phyloP scores from a whole-genome alignment of 2,113 vertebrate genomes.

The Pelecanoides urinatrix region DNA sequence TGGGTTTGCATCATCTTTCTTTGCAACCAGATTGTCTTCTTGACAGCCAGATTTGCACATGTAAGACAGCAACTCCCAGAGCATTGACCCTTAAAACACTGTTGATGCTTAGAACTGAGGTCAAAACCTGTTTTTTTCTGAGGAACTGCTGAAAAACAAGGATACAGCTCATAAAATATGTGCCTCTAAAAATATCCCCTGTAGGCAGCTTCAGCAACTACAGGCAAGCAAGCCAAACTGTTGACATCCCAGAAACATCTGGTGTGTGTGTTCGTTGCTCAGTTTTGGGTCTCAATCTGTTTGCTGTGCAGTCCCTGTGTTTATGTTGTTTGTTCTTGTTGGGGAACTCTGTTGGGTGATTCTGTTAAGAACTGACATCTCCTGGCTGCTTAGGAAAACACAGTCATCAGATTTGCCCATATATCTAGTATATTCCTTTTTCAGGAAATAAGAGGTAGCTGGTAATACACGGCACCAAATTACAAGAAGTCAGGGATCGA shows the following conservation, averaged over 20 bases:
- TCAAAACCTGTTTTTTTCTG: neutral
- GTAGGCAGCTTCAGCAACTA: conserved; percentile 21
- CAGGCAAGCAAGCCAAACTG: conserved; percentile 19
- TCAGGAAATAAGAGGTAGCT: neutral
- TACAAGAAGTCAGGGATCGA: neutral
- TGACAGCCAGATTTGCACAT: neutral
- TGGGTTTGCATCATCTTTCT: neutral
- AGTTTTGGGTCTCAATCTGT: conserved; percentile 31
- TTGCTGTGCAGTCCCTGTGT: conserved; percentile 28
- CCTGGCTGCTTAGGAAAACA: conserved; percentile 49
- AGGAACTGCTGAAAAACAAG: conserved; percentile 24
- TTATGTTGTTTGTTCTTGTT: neutral
- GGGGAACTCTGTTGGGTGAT: neutral
- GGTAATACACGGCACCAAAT: neutral
- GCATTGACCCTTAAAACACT: neutral
- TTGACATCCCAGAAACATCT: conserved; percentile 54
- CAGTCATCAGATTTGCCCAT: neutral
- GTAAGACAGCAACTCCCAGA: neutral
- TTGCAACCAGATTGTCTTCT: neutral
- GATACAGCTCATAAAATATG: conserved; percentile 19
- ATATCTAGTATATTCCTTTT: neutral
- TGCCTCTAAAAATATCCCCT: conserved; percentile 33
- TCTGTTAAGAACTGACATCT: conserved; percentile 57
- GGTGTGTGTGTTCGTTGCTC: conserved; percentile 18
- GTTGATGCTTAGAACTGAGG: neutral